Conservation (phyloP, 2,113 vertebrate genomes). For the Passer domesticus region DNA sequence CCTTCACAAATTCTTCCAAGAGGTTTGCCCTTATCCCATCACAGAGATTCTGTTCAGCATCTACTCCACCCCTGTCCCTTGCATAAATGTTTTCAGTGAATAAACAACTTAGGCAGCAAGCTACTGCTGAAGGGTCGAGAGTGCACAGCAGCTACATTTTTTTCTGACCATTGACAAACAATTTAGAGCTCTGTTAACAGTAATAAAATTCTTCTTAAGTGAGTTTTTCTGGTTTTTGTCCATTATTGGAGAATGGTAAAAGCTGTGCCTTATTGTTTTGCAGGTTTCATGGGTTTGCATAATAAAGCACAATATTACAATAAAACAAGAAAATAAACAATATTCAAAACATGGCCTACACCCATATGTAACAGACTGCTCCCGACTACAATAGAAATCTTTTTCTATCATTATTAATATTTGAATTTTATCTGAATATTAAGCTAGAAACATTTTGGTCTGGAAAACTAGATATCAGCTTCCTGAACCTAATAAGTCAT, state of each 20-base stretch:
- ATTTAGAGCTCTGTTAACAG: background rate
- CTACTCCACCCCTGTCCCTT: background rate
- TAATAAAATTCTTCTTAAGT: background rate
- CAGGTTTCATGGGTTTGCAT: background rate
- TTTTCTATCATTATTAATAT: background rate
- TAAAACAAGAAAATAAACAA: background rate
- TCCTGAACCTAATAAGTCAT: background rate
- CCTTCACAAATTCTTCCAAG: background rate
- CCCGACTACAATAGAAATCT: background rate
- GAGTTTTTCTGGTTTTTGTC: background rate
- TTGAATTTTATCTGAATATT: background rate
- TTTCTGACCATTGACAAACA: background rate
- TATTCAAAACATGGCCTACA: background rate
- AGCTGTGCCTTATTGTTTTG: background rate
- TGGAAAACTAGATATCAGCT: background rate
- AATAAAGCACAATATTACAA: background rate
- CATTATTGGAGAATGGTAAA: background rate
- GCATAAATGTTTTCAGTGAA: constrained; percentile 21
- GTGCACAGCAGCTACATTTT: background rate
- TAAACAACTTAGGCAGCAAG: background rate
- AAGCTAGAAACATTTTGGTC: background rate
- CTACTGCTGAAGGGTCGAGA: background rate
- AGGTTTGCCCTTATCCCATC: background rate
- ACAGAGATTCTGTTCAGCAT: background rate
- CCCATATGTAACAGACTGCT: background rate